Base-by-base conservation (phyloP, 2,888 invertebrate species). In the Caenorhabditis angaria region DNA sequence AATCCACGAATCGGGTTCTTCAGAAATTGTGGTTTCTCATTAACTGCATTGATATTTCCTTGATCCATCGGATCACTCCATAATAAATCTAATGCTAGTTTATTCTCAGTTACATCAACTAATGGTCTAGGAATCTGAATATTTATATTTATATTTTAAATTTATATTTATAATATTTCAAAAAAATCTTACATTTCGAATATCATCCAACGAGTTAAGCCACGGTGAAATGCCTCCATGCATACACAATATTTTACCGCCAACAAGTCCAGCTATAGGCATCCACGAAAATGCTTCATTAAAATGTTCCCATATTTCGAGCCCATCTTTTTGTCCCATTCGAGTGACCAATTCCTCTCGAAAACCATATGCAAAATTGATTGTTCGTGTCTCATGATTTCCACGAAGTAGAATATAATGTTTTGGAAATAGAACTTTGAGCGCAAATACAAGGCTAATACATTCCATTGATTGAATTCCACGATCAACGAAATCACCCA, bases 171-270 rank as follows among this genome's bases (percentile, higher is more conserved):
- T 5, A n/a, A 24, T 5, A n/a, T 12, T 55, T 28, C 22, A 22
- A n/a, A 22, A 56, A 48, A 41, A 56, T 55, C 28, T 50, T 18
- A 72, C 72, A 48, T 27, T 51, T 20, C 22, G 24, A 55, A 78
- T 72, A 22, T 70, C 78, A 1, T 66, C 61, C 10, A 66, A 50
- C 1, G 14, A 29, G 4, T 35, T 74, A 35, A 79, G 22, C 27
- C 51, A 24, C n/a, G 64, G 63, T 12, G 71, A 74, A 50, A 79
- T 71, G 14, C 78, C 78, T 20, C 76, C 76, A 51, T 79, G 78
- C 69, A 76, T 68, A 53, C 78, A 79, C 3, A 79, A 50, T 22
- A 79, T 75, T 27, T 62, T 61, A 22, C 47, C 27, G 20, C 70
- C 75, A 24, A 75, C 57, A 5, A 78, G 32, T 10, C 65, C 70